Evolutionary conservation across 2,888 invertebrate species (phyloP).

Genomic region (Coleophora flavipennella): DNA sequence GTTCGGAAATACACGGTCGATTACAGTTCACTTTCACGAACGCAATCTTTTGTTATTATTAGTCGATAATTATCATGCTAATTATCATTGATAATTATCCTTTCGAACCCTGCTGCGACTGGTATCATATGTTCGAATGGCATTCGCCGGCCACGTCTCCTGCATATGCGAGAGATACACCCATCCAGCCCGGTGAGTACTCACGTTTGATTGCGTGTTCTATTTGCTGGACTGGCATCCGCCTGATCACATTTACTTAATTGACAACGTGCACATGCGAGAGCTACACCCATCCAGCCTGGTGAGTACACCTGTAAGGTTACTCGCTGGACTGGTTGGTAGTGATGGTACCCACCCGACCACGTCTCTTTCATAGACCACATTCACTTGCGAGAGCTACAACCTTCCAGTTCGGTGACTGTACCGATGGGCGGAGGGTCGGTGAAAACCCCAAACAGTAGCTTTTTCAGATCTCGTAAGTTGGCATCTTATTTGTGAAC

Average conservation of each 20-base stretch:
- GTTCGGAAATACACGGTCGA: no score
- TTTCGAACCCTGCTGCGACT: no score
- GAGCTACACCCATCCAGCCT: constrained; percentile 81
- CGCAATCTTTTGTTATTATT: no score
- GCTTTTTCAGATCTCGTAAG: no score
- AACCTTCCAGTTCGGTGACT: constrained; percentile 82
- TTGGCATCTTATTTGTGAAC: no score
- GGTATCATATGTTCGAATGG: constrained; percentile 98
- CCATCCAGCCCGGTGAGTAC: constrained; percentile 80
- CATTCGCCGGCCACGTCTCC: constrained; percentile 96
- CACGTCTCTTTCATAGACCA: constrained; percentile 98
- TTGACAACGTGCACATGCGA: constrained; percentile 88
- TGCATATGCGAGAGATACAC: constrained; percentile 82
- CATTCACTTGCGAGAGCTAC: constrained; percentile 81
- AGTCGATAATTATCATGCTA: no score
- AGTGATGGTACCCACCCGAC: constrained; percentile 98
- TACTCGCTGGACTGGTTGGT: constrained; percentile 92
- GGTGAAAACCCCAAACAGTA: no score
- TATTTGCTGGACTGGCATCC: constrained; percentile 99
- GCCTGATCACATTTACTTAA: constrained; percentile 94
- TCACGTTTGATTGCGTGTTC: constrained; percentile 92
- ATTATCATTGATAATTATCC: no score
- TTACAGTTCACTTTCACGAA: no score
- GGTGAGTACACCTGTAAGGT: no score
- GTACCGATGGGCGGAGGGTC: no score